Evolutionary conservation across 2,888 invertebrate genomes (phyloP).

Genomic region (Plemyria rubiginata): DNA sequence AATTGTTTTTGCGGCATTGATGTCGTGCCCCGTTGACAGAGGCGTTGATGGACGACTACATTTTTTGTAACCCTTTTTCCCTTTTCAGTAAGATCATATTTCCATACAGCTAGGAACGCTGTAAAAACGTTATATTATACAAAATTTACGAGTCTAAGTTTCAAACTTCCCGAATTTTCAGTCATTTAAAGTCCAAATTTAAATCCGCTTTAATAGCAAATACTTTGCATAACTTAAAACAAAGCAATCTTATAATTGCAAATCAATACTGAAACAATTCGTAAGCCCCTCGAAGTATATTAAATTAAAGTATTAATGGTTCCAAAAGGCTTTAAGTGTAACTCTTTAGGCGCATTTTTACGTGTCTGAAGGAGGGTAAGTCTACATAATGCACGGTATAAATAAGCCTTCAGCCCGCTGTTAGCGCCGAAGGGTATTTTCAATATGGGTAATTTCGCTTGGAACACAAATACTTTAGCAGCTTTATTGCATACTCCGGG

Average conservation of each 20-base stretch:
- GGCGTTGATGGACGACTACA: conserved; percentile 74
- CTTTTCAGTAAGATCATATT: conserved; percentile 56
- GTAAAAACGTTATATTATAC: conserved; percentile 48
- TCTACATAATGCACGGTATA: conserved; percentile 68
- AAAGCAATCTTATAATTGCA: conserved; percentile 65
- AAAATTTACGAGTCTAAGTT: conserved; percentile 49
- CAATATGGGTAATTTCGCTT: conserved; percentile 83
- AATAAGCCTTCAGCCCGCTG: conserved; percentile 78
- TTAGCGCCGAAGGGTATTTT: conserved; percentile 82
- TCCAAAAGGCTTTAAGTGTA: conserved; percentile 55
- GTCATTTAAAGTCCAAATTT: conserved; percentile 52
- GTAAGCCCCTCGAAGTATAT: conserved; percentile 58
- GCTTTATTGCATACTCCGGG: conserved; percentile 82
- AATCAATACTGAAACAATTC: conserved; percentile 65
- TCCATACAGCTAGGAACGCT: conserved; percentile 54
- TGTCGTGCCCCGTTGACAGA: conserved; percentile 75
- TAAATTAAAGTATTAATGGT: conserved; percentile 62
- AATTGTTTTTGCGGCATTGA: conserved; percentile 82
- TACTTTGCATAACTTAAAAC: conserved; percentile 64
- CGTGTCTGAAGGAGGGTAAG: conserved; percentile 54
- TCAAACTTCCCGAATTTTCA: conserved; percentile 49
- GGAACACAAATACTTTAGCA: conserved; percentile 81
- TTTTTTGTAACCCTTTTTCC: conserved; percentile 72
- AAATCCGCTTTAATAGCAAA: conserved; percentile 60
- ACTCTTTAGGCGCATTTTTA: conserved; percentile 61